These are phyloP conservation scores for Nasonia giraulti DNA, from an alignment of 1,140 invertebrate genomes.

Conservation along the genomic window DNA sequence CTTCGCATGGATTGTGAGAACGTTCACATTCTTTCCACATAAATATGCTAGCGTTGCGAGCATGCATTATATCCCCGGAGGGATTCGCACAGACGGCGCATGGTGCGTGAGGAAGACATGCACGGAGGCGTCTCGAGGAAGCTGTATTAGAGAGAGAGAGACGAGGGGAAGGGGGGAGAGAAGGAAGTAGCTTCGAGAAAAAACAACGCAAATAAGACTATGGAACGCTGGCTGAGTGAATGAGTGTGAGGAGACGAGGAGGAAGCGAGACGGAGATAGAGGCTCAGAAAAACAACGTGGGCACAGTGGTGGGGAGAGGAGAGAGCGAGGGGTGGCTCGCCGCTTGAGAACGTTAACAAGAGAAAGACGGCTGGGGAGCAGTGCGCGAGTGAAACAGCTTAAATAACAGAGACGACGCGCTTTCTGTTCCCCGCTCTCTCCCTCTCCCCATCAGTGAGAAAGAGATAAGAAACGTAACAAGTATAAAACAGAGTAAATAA, in stretches of 20 bases:
- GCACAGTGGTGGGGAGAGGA: background rate
- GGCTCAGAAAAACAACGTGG: constrained; percentile 44
- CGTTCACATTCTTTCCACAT: background rate
- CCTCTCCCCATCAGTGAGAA: background rate
- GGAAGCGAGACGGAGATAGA: constrained; percentile 39
- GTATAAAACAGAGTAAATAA: background rate
- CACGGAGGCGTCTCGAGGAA: background rate
- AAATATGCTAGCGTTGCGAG: background rate
- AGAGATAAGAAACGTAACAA: background rate
- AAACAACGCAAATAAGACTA: background rate
- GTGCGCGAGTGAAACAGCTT: constrained; percentile 26
- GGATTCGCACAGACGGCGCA: background rate
- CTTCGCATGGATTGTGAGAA: background rate
- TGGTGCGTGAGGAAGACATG: background rate
- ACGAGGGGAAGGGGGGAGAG: no score
- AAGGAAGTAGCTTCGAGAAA: constrained; percentile 8
- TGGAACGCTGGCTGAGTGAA: constrained; percentile 45
- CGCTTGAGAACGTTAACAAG: background rate
- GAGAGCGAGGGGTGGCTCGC: constrained; percentile 41
- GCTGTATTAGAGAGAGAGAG: background rate
- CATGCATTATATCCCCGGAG: background rate
- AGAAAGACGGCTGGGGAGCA: background rate
- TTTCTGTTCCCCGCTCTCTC: background rate
- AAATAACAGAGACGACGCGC: constrained; percentile 14
- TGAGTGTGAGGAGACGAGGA: constrained; percentile 55